These are phyloP conservation scores for Xiphorhynchus erythropygius DNA, from an alignment of 2,797 vertebrate species.

Conservation along the genomic window DNA sequence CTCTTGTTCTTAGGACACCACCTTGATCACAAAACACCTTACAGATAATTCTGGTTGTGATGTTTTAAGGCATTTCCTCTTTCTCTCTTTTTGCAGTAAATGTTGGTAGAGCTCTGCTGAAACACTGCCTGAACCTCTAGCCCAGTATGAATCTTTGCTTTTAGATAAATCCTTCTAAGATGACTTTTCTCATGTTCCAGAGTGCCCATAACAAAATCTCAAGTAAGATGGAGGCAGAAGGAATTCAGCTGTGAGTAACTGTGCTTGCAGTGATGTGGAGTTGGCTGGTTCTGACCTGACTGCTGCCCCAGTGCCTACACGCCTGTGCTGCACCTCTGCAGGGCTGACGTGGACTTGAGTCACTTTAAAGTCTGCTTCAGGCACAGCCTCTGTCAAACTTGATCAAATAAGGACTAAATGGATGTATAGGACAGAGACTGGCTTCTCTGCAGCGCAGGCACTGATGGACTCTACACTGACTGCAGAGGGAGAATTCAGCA, in stretches of 20 bases:
- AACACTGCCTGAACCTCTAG: neutral
- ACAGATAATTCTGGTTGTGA: neutral
- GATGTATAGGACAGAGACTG: neutral
- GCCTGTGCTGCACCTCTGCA: neutral
- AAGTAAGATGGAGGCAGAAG: neutral
- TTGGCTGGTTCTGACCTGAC: neutral
- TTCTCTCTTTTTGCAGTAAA: neutral
- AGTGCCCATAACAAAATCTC: neutral
- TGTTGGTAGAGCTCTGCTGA: rapidly evolving
- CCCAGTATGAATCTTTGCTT: neutral
- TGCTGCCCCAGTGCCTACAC: neutral
- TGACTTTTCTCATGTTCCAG: neutral
- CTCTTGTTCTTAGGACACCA: neutral
- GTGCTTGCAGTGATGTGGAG: neutral
- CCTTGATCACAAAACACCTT: neutral
- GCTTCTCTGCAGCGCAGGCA: neutral
- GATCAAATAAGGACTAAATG: neutral
- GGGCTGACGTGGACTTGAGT: constrained; percentile 21
- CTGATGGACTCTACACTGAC: neutral
- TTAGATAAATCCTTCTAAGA: neutral
- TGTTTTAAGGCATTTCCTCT: neutral
- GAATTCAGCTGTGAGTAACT: neutral
- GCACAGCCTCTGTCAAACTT: neutral
- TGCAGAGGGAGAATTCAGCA: neutral
- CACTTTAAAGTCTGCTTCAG: neutral